Evolutionary conservation across 2,113 vertebrate genomes (phyloP), one percentile per base, ranked within the genome.

Genomic region (Sminthopsis crassicaudata): DNA sequence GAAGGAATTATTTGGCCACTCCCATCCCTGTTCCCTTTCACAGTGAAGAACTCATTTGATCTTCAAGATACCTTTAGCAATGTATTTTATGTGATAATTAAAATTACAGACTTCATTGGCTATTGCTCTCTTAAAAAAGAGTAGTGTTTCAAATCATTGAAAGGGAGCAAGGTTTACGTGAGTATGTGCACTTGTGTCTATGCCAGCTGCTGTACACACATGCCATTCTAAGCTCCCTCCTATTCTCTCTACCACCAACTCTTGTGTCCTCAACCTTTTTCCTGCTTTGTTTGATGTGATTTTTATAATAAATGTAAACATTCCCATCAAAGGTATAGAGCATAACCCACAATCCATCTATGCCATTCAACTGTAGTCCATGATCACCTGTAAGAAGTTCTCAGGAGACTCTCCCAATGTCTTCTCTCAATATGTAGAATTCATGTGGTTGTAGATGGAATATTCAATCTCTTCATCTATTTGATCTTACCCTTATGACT

Each of bases 1-100:
- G 98, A 50, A 97, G 88, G 89, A 53, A 1, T 55, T 8, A 30
- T 89, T 91, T n/a, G 46, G n/a, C n/a, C n/a, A 84, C 19, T 84
- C 67, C 36, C 60, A 76, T n/a, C 36, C n/a, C 67, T 23, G 36
- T 7, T 42, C 67, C 7, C 67, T 84, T 84, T 84, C 67, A 22
- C n/a, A 84, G 19, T 42, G 8, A 42, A 0, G 2, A 42, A 42
- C n/a, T 76, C 16, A 22, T 76, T 36, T 36, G 36, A 76, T 16
- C 5, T 14, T 23, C n/a, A 84, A 19, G n/a, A 84, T 84, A 22
- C 1, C 16, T 23, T 7, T 84, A 84, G 36, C 67, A 84, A 16
- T 84, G n/a, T 22, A 19, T 42, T 42, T 84, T 48, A 48, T 48
- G 8, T 48, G 48, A 48, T 48, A 48, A 48, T 48, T 48, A 48